A percentile compares a stretch with the other conserved stretches of the same genome.
phyloP scores from a whole-genome alignment of 2,888 invertebrate genomes.

The Andrena minutula region DNA sequence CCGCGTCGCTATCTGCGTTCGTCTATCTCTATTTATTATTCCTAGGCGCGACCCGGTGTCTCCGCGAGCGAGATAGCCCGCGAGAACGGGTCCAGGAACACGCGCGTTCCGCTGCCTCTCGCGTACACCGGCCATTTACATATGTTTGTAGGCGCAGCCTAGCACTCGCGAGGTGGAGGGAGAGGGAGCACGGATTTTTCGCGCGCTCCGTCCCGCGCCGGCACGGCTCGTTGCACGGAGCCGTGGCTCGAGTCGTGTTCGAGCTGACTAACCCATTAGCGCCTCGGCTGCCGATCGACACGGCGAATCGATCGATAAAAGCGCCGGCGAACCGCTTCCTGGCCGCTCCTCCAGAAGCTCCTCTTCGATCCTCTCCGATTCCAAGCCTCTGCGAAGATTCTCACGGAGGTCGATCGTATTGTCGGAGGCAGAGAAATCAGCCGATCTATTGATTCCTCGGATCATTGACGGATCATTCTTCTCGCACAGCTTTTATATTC shows the following conservation, averaged over 20 bases:
- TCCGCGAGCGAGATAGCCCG: slow-evolving; percentile 60
- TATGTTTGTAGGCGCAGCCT: slow-evolving; percentile 41
- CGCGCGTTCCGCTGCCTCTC: slow-evolving; percentile 40
- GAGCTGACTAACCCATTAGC: slow-evolving; percentile 74
- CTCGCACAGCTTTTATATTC: too few species aligned
- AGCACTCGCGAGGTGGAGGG: slow-evolving; percentile 6
- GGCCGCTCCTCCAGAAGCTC: slow-evolving; percentile 1
- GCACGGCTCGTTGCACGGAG: slow-evolving; percentile 40
- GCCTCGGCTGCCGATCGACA: slow-evolving; percentile 71
- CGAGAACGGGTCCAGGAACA: slow-evolving; percentile 42
- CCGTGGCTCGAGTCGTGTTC: slow-evolving; percentile 58
- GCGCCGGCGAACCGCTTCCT: slow-evolving; percentile 60
- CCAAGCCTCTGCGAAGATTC: background rate
- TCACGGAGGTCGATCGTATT: background rate
- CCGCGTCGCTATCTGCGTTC: slow-evolving; percentile 71
- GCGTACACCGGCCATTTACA: slow-evolving; percentile 51
- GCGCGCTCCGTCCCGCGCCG: slow-evolving; percentile 53
- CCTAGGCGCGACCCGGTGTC: slow-evolving; percentile 74
- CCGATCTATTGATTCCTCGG: too few species aligned
- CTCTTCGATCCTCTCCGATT: background rate
- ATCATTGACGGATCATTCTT: too few species aligned
- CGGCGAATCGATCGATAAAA: slow-evolving; percentile 72
- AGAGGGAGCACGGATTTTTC: slow-evolving; percentile 58
- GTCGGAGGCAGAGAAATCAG: background rate
- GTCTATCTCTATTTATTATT: slow-evolving; percentile 83